phyloP scores from a whole-genome alignment of 2,888 invertebrate genomes.

The Apotomis capreana region DNA sequence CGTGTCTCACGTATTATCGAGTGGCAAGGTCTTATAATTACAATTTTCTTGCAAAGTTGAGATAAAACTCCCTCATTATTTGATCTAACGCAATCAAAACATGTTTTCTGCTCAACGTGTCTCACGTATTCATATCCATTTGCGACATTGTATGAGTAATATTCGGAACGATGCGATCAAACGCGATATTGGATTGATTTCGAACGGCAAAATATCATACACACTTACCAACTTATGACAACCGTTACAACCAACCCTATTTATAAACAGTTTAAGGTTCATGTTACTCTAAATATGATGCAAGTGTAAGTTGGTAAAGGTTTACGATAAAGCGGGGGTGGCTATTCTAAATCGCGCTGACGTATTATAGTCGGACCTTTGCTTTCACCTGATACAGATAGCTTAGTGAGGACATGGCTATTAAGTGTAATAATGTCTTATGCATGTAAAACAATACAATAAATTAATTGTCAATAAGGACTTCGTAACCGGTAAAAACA shows the following conservation, averaged over 20 bases:
- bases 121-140: constrained; percentile 42
- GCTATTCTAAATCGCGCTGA: constrained; percentile 79
- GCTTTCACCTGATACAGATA: constrained; percentile 72
- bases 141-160: constrained; percentile 54
- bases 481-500: no score
- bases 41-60: background rate
- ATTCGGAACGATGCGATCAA: constrained; percentile 69
- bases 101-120: constrained; percentile 32
- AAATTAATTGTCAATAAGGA: no score
- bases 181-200: constrained; percentile 77
- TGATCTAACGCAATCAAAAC: constrained; percentile 32
- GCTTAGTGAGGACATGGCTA: constrained; percentile 58
- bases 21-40: no score
- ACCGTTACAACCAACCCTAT: constrained; percentile 43
- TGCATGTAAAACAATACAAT: background rate
- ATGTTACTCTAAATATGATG: constrained; percentile 25
- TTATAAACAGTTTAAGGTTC: accelerated
- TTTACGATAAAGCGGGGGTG: constrained; percentile 73
- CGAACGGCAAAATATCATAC: constrained; percentile 56
- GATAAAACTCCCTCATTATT: constrained; percentile 5
- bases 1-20: constrained; percentile 35
- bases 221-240: constrained; percentile 45
- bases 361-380: constrained; percentile 74
- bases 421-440: background rate
- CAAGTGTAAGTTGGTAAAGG: constrained; percentile 43